A percentile compares a stretch with the other conserved stretches of the same genome.
These are phyloP conservation scores for Palloptera scutellata DNA, from an alignment of 2,888 invertebrate genomes.

Conservation along the genomic window DNA sequence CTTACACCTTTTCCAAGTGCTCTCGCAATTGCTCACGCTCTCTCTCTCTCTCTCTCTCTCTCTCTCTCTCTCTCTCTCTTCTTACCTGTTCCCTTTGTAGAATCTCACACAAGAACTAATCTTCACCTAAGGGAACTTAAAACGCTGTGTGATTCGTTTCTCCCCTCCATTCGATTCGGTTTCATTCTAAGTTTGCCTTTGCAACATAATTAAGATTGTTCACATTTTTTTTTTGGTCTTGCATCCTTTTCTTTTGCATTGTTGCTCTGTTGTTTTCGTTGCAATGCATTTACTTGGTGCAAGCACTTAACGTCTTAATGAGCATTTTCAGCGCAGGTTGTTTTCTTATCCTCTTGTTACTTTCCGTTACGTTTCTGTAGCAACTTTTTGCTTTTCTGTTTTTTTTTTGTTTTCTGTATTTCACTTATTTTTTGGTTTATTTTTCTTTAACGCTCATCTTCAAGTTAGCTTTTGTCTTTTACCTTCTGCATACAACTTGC, in stretches of 20 bases:
- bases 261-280: background rate
- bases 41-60: no score
- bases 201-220: constrained; percentile 10
- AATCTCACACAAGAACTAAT: no score
- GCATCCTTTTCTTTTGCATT: background rate
- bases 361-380: background rate
- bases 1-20: no score
- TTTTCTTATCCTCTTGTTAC: background rate
- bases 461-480: constrained; percentile 2
- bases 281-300: background rate
- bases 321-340: background rate
- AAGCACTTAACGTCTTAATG: constrained; percentile 12
- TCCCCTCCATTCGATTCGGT: no score
- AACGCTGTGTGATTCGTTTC: no score
- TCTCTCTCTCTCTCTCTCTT: no score
- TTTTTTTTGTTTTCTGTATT: background rate
- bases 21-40: no score
- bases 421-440: background rate
- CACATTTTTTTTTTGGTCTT: background rate
- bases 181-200: background rate
- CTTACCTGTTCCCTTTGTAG: no score
- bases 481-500: background rate
- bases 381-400: background rate
- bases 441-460: background rate
- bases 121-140: no score